Percentiles rank a stretch among this genome's conserved stretches.
Evolutionary conservation across 1,140 invertebrate species (phyloP).

Genomic region (Hyphantria cunea): DNA sequence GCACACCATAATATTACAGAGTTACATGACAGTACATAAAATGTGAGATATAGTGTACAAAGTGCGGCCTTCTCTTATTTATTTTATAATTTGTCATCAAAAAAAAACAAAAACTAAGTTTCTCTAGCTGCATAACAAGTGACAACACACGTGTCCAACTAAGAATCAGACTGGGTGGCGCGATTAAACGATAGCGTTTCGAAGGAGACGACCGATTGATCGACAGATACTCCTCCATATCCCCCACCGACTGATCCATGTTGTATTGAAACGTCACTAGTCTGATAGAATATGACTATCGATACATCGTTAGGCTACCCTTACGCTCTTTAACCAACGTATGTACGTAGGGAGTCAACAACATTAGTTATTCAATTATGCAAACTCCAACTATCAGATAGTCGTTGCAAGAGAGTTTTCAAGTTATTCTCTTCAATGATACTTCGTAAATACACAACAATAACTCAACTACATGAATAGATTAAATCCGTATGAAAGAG

Average conservation of each 20-base stretch:
- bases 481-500: conserved; percentile 30
- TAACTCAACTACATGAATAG: conserved; percentile 35
- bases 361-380: conserved; percentile 76
- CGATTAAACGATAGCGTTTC: conserved; percentile 29
- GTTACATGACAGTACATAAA: no score
- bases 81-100: no score
- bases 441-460: conserved; percentile 46
- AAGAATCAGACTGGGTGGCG: conserved; percentile 28
- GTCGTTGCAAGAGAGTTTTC: conserved; percentile 44
- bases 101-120: no score
- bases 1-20: no score
- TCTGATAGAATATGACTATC: conserved; percentile 69
- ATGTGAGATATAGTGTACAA: no score
- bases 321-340: conserved; percentile 38
- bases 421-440: conserved; percentile 49
- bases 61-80: no score
- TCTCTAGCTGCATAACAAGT: no score
- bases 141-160: conserved; percentile 27
- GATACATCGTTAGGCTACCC: conserved; percentile 66
- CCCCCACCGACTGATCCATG: conserved; percentile 50
- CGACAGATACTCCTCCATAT: conserved; percentile 36
- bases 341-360: conserved; percentile 47
- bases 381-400: conserved; percentile 63
- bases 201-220: conserved; percentile 25
- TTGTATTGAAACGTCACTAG: conserved; percentile 76